phyloP scores from a whole-genome alignment of 2,888 invertebrate species.

The Brachyptera putata region DNA sequence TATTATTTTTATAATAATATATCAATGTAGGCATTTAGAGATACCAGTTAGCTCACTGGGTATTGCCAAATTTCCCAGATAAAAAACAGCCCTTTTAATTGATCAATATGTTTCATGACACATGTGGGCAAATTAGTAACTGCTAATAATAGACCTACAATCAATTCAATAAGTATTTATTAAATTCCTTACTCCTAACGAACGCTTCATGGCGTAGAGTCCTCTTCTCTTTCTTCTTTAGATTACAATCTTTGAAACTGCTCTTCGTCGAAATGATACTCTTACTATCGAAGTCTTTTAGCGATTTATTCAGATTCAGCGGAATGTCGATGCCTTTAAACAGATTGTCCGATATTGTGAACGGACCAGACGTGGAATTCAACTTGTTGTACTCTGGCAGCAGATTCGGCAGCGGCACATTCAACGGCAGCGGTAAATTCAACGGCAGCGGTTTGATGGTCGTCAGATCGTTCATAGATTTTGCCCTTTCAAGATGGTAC shows the following conservation, averaged over 20 bases:
- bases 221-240: slow-evolving; percentile 23
- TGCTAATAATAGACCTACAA: too few relatives aligned
- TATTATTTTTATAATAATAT: too few relatives aligned
- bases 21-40: too few relatives aligned
- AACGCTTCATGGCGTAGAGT: slow-evolving; percentile 24
- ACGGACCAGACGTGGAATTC: not conserved
- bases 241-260: slow-evolving; percentile 15
- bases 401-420: not conserved
- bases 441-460: not conserved
- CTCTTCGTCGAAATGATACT: slow-evolving; percentile 24
- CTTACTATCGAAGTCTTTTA: slow-evolving; percentile 16
- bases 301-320: not conserved
- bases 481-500: slow-evolving; percentile 8
- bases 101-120: too few relatives aligned
- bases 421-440: not conserved
- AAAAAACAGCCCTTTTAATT: too few relatives aligned
- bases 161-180: too few relatives aligned
- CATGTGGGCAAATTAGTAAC: too few relatives aligned
- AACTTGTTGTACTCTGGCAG: not conserved
- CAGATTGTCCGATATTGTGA: slow-evolving; percentile 1
- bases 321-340: slow-evolving; percentile 12
- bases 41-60: too few relatives aligned
- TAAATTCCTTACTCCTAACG: slow-evolving; percentile 19
- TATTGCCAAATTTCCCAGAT: too few relatives aligned
- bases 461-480: slow-evolving; percentile 12